A percentile compares a stretch with the other conserved stretches of the same genome.
phyloP scores from a whole-genome alignment of 2,888 invertebrate species.

The Strigamia maritima region DNA sequence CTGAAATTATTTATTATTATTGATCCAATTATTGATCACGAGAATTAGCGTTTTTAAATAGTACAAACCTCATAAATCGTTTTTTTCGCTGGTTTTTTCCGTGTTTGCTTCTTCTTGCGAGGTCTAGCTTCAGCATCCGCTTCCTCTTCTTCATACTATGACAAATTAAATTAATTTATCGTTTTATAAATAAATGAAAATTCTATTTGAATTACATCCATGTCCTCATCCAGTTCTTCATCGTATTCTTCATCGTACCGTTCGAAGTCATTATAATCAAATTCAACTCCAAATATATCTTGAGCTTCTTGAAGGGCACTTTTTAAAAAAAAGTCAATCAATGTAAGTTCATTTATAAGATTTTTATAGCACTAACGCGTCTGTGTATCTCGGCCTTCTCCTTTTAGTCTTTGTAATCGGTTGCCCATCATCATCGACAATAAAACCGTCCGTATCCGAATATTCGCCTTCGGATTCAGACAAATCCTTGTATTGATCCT shows the following conservation, averaged over 20 bases:
- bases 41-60: background rate
- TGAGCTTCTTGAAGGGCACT: conserved; percentile 94
- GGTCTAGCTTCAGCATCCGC: conserved; percentile 59
- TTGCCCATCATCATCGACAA: conserved; percentile 91
- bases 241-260: conserved; percentile 84
- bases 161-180: background rate
- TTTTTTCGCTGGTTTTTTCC: conserved; percentile 48
- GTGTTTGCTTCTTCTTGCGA: conserved; percentile 45
- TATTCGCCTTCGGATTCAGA: conserved; percentile 71
- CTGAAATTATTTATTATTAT: conserved; percentile 67
- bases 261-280: conserved; percentile 87
- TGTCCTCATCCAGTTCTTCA: conserved; percentile 71
- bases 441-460: conserved; percentile 89
- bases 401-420: conserved; percentile 70
- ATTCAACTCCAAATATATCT: conserved; percentile 99
- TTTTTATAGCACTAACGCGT: conserved; percentile 84
- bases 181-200: background rate
- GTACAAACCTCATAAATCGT: conserved; percentile 51
- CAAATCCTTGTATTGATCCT: conserved; percentile 67
- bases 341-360: conserved; percentile 11
- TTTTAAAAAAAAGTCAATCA: conserved; percentile 36
- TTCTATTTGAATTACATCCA: conserved; percentile 59
- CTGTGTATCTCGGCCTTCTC: conserved; percentile 75
- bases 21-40: too few species aligned
- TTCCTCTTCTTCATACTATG: conserved; percentile 67